Conservation (phyloP, 1,140 invertebrate species). For the Archivesica marissinica region DNA sequence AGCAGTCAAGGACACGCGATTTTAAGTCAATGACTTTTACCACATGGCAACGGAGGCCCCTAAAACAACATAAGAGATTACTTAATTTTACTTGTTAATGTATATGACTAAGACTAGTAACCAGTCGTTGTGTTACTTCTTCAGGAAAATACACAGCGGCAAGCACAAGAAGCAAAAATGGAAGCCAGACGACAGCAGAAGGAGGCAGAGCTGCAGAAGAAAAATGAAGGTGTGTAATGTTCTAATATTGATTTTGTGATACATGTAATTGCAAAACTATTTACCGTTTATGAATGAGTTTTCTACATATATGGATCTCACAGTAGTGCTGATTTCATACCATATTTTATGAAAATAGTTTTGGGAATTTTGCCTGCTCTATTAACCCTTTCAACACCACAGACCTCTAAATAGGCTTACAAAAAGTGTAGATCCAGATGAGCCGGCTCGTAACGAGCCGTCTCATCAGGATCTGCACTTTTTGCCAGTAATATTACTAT, state of each 20-base stretch:
- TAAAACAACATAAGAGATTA: not conserved
- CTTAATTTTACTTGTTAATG: not conserved
- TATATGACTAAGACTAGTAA: not conserved
- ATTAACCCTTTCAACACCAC: too few relatives aligned
- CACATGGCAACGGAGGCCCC: too few relatives aligned
- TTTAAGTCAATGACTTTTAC: too few relatives aligned
- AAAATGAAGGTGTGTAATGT: slow-evolving; percentile 65
- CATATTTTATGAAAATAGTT: not conserved
- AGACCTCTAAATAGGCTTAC: too few relatives aligned
- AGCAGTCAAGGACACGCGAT: too few relatives aligned
- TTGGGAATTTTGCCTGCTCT: too few relatives aligned
- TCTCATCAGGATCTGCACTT: too few relatives aligned
- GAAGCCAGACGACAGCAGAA: slow-evolving; percentile 69
- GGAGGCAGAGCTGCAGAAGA: slow-evolving; percentile 65
- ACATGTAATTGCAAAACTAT: not conserved
- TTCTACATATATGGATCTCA: not conserved
- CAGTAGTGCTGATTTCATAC: not conserved
- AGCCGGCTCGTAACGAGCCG: too few relatives aligned
- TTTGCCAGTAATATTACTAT: too few relatives aligned
- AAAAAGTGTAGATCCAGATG: too few relatives aligned
- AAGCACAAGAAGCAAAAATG: slow-evolving; percentile 77
- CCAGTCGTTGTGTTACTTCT: not conserved
- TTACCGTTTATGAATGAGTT: not conserved
- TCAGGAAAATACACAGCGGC: slow-evolving; percentile 80
- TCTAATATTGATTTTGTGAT: not conserved